Evolutionary conservation across 2,113 vertebrate genomes (phyloP).

Genomic region (Microtus richardsoni): DNA sequence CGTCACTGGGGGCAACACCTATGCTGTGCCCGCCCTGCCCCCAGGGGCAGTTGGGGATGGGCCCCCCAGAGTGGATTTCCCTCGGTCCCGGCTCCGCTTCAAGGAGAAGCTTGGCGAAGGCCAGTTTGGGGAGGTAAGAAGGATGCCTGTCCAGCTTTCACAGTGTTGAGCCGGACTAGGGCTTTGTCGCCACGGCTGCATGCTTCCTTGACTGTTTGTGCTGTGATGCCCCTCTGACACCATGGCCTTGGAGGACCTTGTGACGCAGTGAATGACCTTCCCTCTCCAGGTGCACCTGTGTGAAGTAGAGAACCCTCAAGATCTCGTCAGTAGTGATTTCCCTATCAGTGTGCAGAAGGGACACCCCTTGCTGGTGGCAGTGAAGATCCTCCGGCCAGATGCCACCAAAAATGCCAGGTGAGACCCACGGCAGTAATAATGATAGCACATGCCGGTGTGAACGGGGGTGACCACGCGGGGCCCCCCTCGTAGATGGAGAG

Average conservation of each 20-base stretch:
- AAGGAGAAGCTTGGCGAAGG: conserved; percentile 97
- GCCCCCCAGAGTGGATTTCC: conserved; percentile 91
- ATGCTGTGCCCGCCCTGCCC: conserved; percentile 90
- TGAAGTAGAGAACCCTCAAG: conserved; percentile 94
- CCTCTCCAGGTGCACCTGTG: conserved; percentile 93
- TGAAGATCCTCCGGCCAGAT: conserved; percentile 94
- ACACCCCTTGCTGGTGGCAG: conserved; percentile 93
- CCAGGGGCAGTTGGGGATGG: conserved; percentile 90
- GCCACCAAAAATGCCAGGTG: conserved; percentile 96
- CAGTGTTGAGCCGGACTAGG: neutral
- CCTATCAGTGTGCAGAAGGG: conserved; percentile 93
- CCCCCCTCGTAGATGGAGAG: neutral
- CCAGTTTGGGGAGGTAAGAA: conserved; percentile 95
- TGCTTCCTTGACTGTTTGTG: neutral
- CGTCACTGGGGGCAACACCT: conserved; percentile 95
- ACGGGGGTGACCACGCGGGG: neutral
- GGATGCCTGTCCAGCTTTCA: neutral
- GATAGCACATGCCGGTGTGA: neutral
- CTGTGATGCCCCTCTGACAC: neutral
- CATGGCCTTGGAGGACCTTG: neutral
- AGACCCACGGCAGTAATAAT: neutral
- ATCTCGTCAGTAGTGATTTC: conserved; percentile 91
- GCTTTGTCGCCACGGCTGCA: neutral
- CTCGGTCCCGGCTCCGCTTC: conserved; percentile 92
- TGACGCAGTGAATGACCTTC: neutral